These are phyloP conservation scores for Clistopyga incitator DNA, from an alignment of 2,888 invertebrate genomes.

Conservation along the genomic window DNA sequence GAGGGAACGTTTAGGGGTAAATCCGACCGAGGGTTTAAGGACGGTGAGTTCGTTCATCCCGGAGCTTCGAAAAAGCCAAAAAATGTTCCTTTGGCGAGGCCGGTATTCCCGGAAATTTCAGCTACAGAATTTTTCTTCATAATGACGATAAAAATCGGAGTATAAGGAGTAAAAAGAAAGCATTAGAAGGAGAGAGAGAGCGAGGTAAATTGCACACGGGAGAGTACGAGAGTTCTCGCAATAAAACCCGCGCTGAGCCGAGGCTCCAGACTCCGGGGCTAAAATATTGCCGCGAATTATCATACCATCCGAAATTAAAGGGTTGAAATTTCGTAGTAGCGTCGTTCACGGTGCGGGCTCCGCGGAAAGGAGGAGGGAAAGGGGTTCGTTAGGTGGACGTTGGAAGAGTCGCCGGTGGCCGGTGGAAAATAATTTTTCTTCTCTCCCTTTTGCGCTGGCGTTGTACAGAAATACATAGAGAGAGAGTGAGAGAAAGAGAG, in stretches of 20 bases:
- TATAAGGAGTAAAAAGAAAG: constrained; percentile 37
- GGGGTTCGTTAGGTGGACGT: constrained; percentile 30
- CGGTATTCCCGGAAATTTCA: constrained; percentile 39
- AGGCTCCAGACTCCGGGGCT: constrained; percentile 74
- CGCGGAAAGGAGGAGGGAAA: neutral
- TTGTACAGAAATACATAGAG: constrained; percentile 17
- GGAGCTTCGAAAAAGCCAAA: constrained; percentile 40
- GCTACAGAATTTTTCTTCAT: constrained; percentile 44
- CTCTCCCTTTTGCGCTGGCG: constrained; percentile 66
- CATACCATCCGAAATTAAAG: constrained; percentile 83
- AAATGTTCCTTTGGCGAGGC: constrained; percentile 34
- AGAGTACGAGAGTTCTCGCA: constrained; percentile 66
- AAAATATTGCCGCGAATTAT: constrained; percentile 83
- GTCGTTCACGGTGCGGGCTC: constrained; percentile 30
- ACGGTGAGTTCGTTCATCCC: constrained; percentile 30
- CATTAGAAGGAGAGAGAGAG: constrained; percentile 48
- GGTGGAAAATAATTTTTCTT: constrained; percentile 81
- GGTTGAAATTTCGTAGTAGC: constrained; percentile 78
- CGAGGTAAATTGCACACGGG: constrained; percentile 59
- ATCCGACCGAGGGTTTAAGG: neutral
- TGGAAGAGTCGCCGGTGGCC: constrained; percentile 69
- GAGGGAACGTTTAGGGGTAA: neutral
- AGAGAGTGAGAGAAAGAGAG: constrained; percentile 19
- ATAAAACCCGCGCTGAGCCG: constrained; percentile 80
- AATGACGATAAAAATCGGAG: constrained; percentile 41